Conservation (phyloP, 2,888 invertebrate species). For the Brenthis ino region DNA sequence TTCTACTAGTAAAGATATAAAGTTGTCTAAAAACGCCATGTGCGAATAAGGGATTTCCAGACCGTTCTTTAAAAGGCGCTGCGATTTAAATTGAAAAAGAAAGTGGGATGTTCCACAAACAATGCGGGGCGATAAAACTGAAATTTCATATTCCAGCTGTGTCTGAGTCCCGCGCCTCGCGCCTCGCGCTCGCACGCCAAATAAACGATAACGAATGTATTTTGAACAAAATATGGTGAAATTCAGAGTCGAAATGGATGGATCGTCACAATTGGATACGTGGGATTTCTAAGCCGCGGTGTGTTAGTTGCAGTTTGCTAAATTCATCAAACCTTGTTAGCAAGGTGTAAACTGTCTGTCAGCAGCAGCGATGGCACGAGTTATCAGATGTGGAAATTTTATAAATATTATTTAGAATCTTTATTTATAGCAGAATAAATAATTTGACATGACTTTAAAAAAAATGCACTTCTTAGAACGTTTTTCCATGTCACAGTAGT, state of each 20-base stretch:
- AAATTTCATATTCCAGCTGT: constrained; percentile 38
- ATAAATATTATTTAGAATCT: no score
- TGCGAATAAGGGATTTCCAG: constrained; percentile 7
- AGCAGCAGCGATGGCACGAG: no score
- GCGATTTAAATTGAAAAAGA: constrained; percentile 38
- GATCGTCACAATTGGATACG: not conserved
- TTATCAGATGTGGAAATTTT: no score
- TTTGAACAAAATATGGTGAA: constrained; percentile 10
- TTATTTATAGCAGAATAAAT: no score
- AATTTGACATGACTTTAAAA: no score
- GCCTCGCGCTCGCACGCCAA: not conserved
- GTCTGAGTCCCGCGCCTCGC: constrained; percentile 19
- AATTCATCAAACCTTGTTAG: no score
- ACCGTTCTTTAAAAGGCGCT: constrained; percentile 18
- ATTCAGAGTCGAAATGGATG: constrained; percentile 7
- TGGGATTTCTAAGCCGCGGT: not conserved
- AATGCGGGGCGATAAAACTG: constrained; percentile 37
- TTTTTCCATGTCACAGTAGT: no score
- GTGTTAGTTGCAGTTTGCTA: not conserved
- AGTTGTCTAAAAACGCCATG: not conserved
- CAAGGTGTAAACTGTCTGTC: no score
- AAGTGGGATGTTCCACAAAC: constrained; percentile 31
- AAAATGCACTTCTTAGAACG: no score
- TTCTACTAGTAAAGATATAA: no score
- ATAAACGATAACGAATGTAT: constrained; percentile 11